Evolutionary conservation across 2,888 invertebrate genomes (phyloP).

Genomic region (Rhogogaster chlorosoma): DNA sequence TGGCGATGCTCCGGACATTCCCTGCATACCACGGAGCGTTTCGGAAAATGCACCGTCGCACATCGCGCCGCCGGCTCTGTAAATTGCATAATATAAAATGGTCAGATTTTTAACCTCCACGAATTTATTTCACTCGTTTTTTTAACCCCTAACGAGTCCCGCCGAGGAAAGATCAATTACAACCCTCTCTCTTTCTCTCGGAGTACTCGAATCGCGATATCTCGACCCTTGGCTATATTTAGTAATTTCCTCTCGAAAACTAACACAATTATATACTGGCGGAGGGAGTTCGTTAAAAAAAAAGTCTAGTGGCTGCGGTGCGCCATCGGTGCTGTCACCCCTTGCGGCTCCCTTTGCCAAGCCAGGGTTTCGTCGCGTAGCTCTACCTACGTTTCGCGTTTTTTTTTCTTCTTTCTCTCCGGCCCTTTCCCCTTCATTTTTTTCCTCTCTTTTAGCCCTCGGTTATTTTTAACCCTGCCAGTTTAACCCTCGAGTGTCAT

Average conservation of each 20-base stretch:
- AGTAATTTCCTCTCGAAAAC: constrained; percentile 25
- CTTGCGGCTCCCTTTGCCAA: constrained; percentile 9
- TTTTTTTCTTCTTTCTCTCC: not conserved
- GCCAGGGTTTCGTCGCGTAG: constrained; percentile 8
- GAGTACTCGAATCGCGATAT: not conserved
- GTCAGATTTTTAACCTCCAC: constrained; percentile 46
- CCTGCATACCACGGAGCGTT: constrained; percentile 82
- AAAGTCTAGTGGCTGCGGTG: constrained; percentile 32
- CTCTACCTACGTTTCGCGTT: not conserved
- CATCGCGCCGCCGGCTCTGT: constrained; percentile 87
- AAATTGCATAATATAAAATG: constrained; percentile 64
- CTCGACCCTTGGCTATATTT: not conserved
- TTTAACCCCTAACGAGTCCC: constrained; percentile 65
- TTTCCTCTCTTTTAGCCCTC: constrained; percentile 71
- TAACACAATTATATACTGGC: constrained; percentile 20
- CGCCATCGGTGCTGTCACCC: constrained; percentile 1
- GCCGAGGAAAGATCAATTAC: not conserved
- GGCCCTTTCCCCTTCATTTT: not conserved
- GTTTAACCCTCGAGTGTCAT: constrained; percentile 73
- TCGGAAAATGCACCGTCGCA: constrained; percentile 85
- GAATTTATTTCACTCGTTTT: constrained; percentile 61
- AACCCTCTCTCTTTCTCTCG: not conserved
- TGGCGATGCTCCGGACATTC: constrained; percentile 79
- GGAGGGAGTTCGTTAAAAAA: constrained; percentile 37
- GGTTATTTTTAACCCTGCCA: constrained; percentile 38